These are phyloP conservation scores for Tetrax tetrax DNA, from an alignment of 2,113 vertebrate species.

Conservation along the genomic window DNA sequence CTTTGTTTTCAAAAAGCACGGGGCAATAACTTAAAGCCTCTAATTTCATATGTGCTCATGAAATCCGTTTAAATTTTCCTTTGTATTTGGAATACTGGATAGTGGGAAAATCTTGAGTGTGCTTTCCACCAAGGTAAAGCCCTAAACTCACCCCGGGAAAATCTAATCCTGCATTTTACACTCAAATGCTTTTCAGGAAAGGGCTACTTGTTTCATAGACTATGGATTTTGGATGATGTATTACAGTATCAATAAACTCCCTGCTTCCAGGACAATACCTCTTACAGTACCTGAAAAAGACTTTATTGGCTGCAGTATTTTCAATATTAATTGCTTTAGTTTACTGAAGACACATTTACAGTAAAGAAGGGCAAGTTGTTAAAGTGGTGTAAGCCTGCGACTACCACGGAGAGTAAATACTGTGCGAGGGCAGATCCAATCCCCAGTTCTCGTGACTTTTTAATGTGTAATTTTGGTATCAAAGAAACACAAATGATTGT, in stretches of 20 bases:
- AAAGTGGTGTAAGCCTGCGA: background rate
- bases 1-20: background rate
- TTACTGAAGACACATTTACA: background rate
- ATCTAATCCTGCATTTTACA: background rate
- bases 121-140: background rate
- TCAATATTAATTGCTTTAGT: background rate
- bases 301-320: background rate
- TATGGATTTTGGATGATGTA: background rate
- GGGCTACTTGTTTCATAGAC: background rate
- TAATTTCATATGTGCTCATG: fast-evolving
- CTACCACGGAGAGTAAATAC: background rate
- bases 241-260: background rate
- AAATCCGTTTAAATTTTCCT: background rate
- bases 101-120: background rate
- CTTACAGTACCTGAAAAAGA: background rate
- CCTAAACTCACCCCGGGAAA: background rate
- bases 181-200: background rate
- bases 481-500: background rate
- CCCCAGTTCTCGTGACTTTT: background rate
- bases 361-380: background rate
- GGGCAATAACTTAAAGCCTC: background rate
- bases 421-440: fast-evolving
- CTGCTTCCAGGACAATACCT: background rate
- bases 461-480: background rate
- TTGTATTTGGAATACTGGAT: background rate